Evolutionary conservation across 2,888 invertebrate genomes (phyloP).

Genomic region (Priocnemis perturbator): DNA sequence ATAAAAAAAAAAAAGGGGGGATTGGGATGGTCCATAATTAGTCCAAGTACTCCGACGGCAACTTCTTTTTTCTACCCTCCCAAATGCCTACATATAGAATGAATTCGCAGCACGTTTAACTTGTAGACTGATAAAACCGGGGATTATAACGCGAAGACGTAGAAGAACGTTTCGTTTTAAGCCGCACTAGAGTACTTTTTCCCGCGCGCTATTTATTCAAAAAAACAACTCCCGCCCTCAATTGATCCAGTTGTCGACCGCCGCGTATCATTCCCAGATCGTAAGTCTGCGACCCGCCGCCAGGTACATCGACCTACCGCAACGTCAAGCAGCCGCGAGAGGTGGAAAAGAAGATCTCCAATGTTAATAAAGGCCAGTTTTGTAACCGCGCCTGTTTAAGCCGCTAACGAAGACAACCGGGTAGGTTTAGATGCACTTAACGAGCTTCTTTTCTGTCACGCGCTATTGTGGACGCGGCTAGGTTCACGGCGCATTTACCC

Average conservation of each 20-base stretch:
- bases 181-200: no score
- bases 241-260: no score
- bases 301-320: no score
- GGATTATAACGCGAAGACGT: no score
- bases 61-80: slow-evolving; percentile 9
- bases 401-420: slow-evolving; percentile 10
- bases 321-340: no score
- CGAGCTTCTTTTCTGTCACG: slow-evolving; percentile 12
- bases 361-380: background rate
- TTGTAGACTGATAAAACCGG: slow-evolving; percentile 22
- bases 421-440: slow-evolving; percentile 32
- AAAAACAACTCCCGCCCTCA: no score
- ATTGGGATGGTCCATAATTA: background rate
- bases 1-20: no score
- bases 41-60: background rate
- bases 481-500: slow-evolving; percentile 25
- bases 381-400: slow-evolving; percentile 14
- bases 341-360: no score
- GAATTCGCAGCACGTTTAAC: slow-evolving; percentile 35
- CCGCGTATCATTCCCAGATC: no score
- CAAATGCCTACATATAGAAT: slow-evolving; percentile 20
- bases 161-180: no score
- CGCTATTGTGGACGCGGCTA: slow-evolving; percentile 21
- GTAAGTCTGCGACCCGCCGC: no score
- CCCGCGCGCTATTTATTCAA: no score